Evolutionary conservation across 2,888 invertebrate genomes (phyloP).

Genomic region (Drosophila lacicola): DNA sequence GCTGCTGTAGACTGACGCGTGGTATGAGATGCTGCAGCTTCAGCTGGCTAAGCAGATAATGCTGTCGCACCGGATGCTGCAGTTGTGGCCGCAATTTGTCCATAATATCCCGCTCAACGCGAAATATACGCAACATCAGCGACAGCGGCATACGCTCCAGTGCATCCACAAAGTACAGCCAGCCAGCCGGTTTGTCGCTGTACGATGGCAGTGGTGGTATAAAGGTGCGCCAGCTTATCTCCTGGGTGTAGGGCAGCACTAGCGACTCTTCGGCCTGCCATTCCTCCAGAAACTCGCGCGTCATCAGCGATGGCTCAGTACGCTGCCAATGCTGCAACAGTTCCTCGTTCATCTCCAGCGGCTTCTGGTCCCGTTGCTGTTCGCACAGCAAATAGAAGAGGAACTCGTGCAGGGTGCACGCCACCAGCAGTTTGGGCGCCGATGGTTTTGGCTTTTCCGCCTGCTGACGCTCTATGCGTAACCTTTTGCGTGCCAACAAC

Average conservation of each 20-base stretch:
- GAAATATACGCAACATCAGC: conserved; percentile 89
- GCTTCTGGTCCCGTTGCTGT: conserved; percentile 84
- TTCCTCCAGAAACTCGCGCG: conserved; percentile 84
- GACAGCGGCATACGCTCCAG: conserved; percentile 89
- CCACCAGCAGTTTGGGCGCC: conserved; percentile 87
- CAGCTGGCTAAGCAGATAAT: conserved; percentile 88
- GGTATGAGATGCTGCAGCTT: conserved; percentile 74
- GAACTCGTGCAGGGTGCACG: conserved; percentile 89
- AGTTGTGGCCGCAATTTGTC: conserved; percentile 87
- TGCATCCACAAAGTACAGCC: conserved; percentile 90
- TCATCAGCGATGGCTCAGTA: conserved; percentile 78
- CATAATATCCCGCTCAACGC: conserved; percentile 85
- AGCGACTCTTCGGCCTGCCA: conserved; percentile 85
- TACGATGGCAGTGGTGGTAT: conserved; percentile 89
- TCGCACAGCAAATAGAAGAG: conserved; percentile 90
- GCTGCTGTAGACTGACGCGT: conserved; percentile 67
- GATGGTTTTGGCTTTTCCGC: conserved; percentile 17
- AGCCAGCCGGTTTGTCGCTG: conserved; percentile 87
- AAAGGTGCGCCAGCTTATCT: conserved; percentile 90
- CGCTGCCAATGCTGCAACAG: conserved; percentile 77
- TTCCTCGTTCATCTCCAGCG: conserved; percentile 62
- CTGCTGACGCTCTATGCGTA: conserved; percentile 11
- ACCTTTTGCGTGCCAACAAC: conserved; percentile 25
- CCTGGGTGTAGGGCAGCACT: conserved; percentile 82
- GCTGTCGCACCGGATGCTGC: conserved; percentile 88